Conservation (phyloP, 1,140 invertebrate genomes). For the Lepidurus couesii region DNA sequence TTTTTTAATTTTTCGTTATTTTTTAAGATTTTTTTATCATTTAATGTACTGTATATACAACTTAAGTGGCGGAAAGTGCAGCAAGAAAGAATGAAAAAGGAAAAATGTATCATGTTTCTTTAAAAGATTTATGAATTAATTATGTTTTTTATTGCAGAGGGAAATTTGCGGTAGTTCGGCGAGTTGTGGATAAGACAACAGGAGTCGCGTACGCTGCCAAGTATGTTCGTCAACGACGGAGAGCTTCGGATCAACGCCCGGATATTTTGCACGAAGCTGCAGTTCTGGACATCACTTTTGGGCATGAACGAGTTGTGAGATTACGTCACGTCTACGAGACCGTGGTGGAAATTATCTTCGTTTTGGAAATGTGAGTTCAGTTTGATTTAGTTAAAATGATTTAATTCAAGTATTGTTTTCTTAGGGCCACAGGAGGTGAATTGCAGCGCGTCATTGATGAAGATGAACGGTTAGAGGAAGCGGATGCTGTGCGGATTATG, state of each 20-base stretch:
- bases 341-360: conserved; percentile 71
- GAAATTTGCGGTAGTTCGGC: conserved; percentile 88
- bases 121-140: background rate
- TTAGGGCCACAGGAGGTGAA: conserved; percentile 79
- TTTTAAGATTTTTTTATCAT: background rate
- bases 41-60: background rate
- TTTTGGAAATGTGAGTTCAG: conserved; percentile 72
- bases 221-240: conserved; percentile 81
- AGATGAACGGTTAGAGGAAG: conserved; percentile 75
- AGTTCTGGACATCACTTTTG: conserved; percentile 72
- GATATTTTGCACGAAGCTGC: conserved; percentile 87
- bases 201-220: conserved; percentile 88
- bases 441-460: conserved; percentile 82
- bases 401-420: conserved; percentile 28
- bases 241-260: conserved; percentile 68
- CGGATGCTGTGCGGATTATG: conserved; percentile 68
- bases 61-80: background rate
- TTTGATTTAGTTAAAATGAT: background rate
- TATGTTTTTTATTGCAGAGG: conserved; percentile 60
- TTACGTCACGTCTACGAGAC: conserved; percentile 83
- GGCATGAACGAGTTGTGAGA: conserved; percentile 72
- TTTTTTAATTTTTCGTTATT: background rate
- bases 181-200: conserved; percentile 75
- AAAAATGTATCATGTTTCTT: too few species aligned
- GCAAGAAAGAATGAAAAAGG: too few species aligned